Evolutionary conservation across 2,888 invertebrate species (phyloP), one percentile per base, ranked within the genome.

Genomic region (Thymelicus lineola): DNA sequence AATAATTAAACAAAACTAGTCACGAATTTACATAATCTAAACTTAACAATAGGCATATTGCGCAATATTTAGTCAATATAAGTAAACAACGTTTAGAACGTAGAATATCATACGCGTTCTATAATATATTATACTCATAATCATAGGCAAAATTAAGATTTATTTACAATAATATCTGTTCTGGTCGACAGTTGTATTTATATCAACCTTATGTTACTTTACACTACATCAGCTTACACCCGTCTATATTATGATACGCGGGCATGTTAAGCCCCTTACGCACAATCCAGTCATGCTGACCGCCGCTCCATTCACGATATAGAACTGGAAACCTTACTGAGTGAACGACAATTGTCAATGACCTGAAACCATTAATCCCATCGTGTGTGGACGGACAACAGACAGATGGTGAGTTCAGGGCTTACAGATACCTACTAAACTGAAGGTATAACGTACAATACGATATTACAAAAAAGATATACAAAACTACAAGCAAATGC

Each of bases 1-100:
- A 91, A 87, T 89, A 88, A 91, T 90, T 90, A 90, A 92, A 85
- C 86, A 89, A 91, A 93, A 91, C 91, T 92, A 91, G 91, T 91
- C 89, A 83, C 85, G 84, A 82, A 83, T 85, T 84, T 84, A 81
- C 81, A 76, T 86, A 84, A 78, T 82, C 82, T 84, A 85, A 78
- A 79, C 79, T 79, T 84, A 84, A 77, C 76, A 80, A 74, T 76
- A 79, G 80, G 61, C 66, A 61, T 71, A 61, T 61, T 66, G 66
- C 66, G 60, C 61, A 65, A 70, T 70, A 70, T 58, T 65, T 68
- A 64, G 64, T 70, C 58, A 73, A 71, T 71, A 73, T 73, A 72
- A 73, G 68, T 70, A 71, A 66, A 73, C 70, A 72, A 70, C 70
- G 70, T 70, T 70, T 72, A 71, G 70, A 65, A 72, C 61, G 72